These are phyloP conservation scores for Mesitornis unicolor DNA, from an alignment of 2,113 vertebrate genomes.

Conservation along the genomic window DNA sequence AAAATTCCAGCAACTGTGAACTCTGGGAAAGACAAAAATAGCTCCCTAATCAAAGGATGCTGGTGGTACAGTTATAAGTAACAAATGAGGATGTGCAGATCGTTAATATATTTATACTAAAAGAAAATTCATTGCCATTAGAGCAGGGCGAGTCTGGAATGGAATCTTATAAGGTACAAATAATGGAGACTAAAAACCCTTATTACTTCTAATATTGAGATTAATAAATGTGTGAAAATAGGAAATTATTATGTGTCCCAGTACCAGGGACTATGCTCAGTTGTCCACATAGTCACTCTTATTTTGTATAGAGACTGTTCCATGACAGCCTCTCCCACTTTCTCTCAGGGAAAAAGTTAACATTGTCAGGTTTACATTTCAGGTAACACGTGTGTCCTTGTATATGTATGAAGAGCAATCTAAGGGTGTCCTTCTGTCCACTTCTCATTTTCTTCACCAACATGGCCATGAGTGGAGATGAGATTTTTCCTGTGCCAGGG, in stretches of 20 bases:
- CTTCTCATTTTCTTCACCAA: not conserved
- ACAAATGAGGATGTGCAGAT: not conserved
- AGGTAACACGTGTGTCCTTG: not conserved
- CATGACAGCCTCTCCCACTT: not conserved
- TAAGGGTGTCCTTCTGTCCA: not conserved
- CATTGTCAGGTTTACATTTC: not conserved
- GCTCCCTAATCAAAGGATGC: not conserved
- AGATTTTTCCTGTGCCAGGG: not conserved
- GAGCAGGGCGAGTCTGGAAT: not conserved
- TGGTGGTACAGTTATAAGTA: not conserved
- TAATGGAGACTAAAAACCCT: not conserved
- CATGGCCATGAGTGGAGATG: fast-evolving
- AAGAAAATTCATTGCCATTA: not conserved
- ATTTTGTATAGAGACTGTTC: not conserved
- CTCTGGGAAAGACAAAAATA: not conserved
- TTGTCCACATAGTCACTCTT: not conserved
- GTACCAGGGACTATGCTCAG: not conserved
- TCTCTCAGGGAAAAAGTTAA: not conserved
- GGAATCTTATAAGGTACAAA: not conserved
- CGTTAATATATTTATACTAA: not conserved
- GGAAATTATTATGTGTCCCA: not conserved
- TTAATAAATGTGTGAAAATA: not conserved
- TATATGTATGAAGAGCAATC: not conserved
- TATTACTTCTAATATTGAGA: not conserved
- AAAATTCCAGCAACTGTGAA: not conserved